These are phyloP conservation scores for Ectropis crepuscularia DNA, from an alignment of 2,888 invertebrate species.

Conservation along the genomic window DNA sequence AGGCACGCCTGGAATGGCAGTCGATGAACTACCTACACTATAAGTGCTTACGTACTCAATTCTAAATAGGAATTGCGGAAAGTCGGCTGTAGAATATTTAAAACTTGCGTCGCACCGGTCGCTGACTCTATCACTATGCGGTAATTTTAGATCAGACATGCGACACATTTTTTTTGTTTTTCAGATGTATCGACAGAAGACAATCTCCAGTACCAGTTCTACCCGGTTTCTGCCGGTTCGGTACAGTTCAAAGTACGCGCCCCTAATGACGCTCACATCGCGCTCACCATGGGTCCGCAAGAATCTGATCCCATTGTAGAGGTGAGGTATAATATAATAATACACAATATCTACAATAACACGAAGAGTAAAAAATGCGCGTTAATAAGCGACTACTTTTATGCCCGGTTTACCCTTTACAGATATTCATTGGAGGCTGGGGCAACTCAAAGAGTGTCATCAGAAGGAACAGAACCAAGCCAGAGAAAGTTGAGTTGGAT, in stretches of 20 bases:
- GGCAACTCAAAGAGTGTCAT: conserved; percentile 93
- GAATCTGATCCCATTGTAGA: conserved; percentile 93
- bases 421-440: conserved; percentile 96
- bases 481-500: conserved; percentile 88
- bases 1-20: conserved; percentile 57
- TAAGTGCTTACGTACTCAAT: conserved; percentile 15
- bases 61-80: conserved; percentile 52
- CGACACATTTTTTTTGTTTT: conserved; percentile 49
- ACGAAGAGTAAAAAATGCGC: not conserved
- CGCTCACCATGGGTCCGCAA: conserved; percentile 88
- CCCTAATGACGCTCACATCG: conserved; percentile 93
- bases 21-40: conserved; percentile 45
- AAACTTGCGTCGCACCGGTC: conserved; percentile 36
- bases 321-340: conserved; percentile 60
- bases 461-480: conserved; percentile 90
- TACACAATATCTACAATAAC: not conserved
- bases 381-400: not conserved
- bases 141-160: conserved; percentile 36
- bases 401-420: conserved; percentile 20
- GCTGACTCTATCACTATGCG: conserved; percentile 38
- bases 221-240: conserved; percentile 88
- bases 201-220: conserved; percentile 92
- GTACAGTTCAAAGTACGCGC: conserved; percentile 92
- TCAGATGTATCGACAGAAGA: conserved; percentile 92
- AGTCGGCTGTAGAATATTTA: conserved; percentile 48